Percentiles rank a stretch among this genome's conserved stretches.
phyloP scores from a whole-genome alignment of 2,113 vertebrate genomes.

The Oreotrochilus melanogaster region DNA sequence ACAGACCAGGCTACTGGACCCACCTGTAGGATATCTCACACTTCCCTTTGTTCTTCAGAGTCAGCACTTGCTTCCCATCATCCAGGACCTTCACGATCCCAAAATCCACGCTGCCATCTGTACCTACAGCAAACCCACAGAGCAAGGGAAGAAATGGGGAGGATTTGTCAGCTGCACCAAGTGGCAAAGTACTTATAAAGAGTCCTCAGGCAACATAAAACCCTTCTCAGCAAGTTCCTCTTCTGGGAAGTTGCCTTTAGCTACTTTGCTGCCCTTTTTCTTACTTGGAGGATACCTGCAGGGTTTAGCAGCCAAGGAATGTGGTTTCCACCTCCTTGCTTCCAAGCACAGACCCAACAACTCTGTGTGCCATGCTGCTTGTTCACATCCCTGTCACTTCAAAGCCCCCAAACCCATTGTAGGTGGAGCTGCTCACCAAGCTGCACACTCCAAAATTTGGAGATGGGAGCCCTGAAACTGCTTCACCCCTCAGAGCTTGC shows the following conservation, averaged over 20 bases:
- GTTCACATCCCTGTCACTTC: neutral
- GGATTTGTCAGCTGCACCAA: neutral
- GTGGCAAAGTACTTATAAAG: neutral
- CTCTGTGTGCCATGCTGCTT: neutral
- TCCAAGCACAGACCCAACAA: neutral
- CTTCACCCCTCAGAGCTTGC: fast-evolving
- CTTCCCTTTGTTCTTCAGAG: slow-evolving; percentile 89
- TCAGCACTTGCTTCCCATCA: slow-evolving; percentile 78
- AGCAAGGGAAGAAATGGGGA: neutral
- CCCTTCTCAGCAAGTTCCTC: neutral
- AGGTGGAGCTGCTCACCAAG: neutral
- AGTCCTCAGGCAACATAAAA: fast-evolving
- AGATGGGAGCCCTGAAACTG: neutral
- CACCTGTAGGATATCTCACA: slow-evolving; percentile 88
- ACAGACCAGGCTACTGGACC: too few relatives aligned
- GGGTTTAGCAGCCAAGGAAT: neutral
- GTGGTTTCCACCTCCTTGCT: fast-evolving
- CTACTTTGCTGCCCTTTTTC: neutral
- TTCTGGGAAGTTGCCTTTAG: neutral
- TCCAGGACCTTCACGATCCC: slow-evolving; percentile 84
- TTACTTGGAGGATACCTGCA: neutral
- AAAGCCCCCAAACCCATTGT: neutral
- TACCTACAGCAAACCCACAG: slow-evolving; percentile 34
- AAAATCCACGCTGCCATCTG: slow-evolving; percentile 85
- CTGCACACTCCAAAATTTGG: neutral